Evolutionary conservation across 2,113 vertebrate genomes (phyloP), one percentile per base, ranked within the genome.

Genomic region (Neopipo cinnamomea): DNA sequence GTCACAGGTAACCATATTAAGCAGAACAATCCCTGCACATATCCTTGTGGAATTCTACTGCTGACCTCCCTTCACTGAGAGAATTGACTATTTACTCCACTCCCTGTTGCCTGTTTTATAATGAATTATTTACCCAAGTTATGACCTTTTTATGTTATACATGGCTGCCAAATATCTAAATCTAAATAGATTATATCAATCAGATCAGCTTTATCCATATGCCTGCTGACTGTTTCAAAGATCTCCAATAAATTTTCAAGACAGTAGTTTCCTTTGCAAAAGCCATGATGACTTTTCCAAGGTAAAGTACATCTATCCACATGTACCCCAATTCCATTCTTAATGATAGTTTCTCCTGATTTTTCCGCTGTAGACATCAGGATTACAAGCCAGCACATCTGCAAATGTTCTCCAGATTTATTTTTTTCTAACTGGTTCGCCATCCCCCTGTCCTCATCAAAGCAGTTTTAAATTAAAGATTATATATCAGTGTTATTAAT

Each of bases 1-100:
- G 53, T 85, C 88, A 80, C 42, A 83, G 72, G 73, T 77, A 88
- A 92, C 20, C 47, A 33, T 70, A 91, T 62, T 84, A 93, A 94
- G n/a, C 28, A 86, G 42, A 94, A 92, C 25, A 90, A 88, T 76
- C 42, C 14, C 31, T 65, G 22, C 47, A 62, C 23, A 28, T 73
- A 77, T 70, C 89, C 59, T 50, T 88, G 55, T 77, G 50, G 75
- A 93, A 90, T 80, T 80, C 31, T 46, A 27, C 18, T 79, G 20
- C 41, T 86, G 72, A 74, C 55, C 59, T 86, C 33, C 18, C 46
- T 83, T 88, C 49, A 79, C 23, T 33, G 59, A 47, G 15, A 93
- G 25, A 86, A 77, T 8, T 85, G 23, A 62, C 14, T 77, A 50
- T 70, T 70, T 90, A 74, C 14, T 93, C 52, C 42, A 31, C 22